A percentile compares a stretch with the other conserved stretches of the same genome.
phyloP scores from a whole-genome alignment of 2,113 vertebrate genomes.

The Hiodon alosoides region DNA sequence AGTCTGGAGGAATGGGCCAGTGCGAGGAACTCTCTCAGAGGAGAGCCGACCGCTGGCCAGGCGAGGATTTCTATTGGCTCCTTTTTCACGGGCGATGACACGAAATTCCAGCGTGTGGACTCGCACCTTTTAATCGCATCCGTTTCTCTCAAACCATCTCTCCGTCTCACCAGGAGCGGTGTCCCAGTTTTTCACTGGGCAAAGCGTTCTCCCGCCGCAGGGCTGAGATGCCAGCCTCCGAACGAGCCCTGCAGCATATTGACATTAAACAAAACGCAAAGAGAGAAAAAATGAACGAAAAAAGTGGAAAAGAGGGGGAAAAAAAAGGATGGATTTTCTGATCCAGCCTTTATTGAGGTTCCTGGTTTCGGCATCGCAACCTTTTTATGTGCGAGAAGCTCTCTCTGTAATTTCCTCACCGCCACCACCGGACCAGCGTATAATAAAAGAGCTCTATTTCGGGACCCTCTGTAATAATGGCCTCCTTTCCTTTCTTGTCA shows the following conservation, averaged over 20 bases:
- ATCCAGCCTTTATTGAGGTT: slow-evolving; percentile 79
- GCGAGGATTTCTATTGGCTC: neutral
- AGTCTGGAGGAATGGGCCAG: neutral
- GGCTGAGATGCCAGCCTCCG: slow-evolving; percentile 70
- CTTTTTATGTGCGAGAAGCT: slow-evolving; percentile 75
- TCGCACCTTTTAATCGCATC: slow-evolving; percentile 33
- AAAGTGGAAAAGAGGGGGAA: slow-evolving; percentile 57
- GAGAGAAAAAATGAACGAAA: slow-evolving; percentile 60
- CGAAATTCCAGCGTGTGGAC: slow-evolving; percentile 31
- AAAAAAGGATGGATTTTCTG: slow-evolving; percentile 72
- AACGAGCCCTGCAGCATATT: slow-evolving; percentile 62
- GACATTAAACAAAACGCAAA: slow-evolving; percentile 33
- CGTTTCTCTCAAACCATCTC: slow-evolving; percentile 19
- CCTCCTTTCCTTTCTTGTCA: slow-evolving; percentile 68
- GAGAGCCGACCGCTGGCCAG: neutral
- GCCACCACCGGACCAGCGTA: slow-evolving; percentile 68
- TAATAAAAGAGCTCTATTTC: slow-evolving; percentile 76
- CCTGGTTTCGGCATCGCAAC: slow-evolving; percentile 69
- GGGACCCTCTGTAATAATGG: slow-evolving; percentile 78
- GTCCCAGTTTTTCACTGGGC: slow-evolving; percentile 73
- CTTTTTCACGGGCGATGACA: slow-evolving; percentile 35
- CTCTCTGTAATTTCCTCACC: slow-evolving; percentile 74
- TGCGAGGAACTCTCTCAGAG: neutral
- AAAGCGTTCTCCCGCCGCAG: slow-evolving; percentile 71
- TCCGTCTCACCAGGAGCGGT: slow-evolving; percentile 56